Evolutionary conservation across 2,888 invertebrate genomes (phyloP), one percentile per base, ranked within the genome.

Genomic region (Rhodophaea formosa): DNA sequence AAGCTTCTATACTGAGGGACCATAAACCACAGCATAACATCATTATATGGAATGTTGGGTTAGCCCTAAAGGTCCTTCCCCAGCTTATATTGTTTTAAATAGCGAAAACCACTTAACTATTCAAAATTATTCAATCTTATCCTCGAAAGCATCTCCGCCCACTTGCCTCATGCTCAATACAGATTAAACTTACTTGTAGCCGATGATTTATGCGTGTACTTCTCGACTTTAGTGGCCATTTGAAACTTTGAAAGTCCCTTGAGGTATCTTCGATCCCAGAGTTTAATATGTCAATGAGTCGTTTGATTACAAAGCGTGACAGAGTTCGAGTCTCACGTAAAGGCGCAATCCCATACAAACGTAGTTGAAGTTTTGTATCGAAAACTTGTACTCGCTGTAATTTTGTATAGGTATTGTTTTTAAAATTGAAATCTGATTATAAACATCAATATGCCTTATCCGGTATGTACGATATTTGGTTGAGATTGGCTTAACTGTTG

Each of bases 121-220:
- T 56, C 57, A 59, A 58, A 66, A 60, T 61, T 62, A 63, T 66
- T 65, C 49, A 61, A 67, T 64, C 62, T 67, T 58, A 62, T 66
- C 62, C 59, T 62, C 60, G 57, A 58, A 62, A 67, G 65, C 61
- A 66, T 67, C 61, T 62, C 58, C 66, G 60, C 68, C 64, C 64
- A 66, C 69, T 67, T 66, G 44, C 58, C 60, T 60, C 53, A 58
- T 60, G 54, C 57, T 59, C 39, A 44, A 59, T 63, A 63, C 63
- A 66, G 70, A 75, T 79, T 76, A 74, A 75, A 75, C 62, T 74
- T 35, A 10, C 35, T 30, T 70, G 64, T 69, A 67, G 69, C 70
- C 67, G 68, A 71, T 77, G 75, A 81, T 80, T 83, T 77, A 77
- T 78, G 65, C 75, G 66, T 68, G 65, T 66, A 66, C 68, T 74